Percentiles rank a stretch among this genome's conserved stretches.
phyloP scores from a whole-genome alignment of 1,140 invertebrate genomes.

The Argopecten irradians region DNA sequence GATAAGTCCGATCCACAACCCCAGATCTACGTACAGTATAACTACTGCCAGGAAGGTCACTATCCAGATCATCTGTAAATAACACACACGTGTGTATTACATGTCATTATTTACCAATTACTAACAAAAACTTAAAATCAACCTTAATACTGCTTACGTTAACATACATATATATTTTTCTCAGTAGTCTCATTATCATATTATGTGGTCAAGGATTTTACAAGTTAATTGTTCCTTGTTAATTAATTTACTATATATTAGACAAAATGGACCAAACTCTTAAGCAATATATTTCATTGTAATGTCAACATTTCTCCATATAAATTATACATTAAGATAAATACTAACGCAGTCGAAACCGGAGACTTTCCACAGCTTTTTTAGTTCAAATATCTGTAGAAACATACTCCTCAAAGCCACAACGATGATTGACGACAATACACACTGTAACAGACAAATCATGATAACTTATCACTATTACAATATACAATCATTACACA shows the following conservation, averaged over 20 bases:
- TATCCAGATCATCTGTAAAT: constrained; percentile 84
- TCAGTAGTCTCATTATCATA: neutral
- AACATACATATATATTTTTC: neutral
- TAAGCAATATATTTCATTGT: too few species aligned
- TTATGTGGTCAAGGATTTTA: neutral
- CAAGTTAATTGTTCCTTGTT: neutral
- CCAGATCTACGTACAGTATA: constrained; percentile 89
- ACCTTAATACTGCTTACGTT: neutral
- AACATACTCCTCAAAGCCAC: constrained; percentile 78
- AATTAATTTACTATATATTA: neutral
- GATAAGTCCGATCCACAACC: constrained; percentile 84
- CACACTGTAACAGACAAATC: constrained; percentile 59
- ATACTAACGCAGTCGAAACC: constrained; percentile 74
- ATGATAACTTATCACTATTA: neutral
- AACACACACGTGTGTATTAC: neutral
- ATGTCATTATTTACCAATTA: too few species aligned
- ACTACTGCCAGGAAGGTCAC: constrained; percentile 87
- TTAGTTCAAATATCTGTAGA: constrained; percentile 76
- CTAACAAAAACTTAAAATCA: too few species aligned
- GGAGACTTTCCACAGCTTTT: constrained; percentile 74
- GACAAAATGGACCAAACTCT: neutral
- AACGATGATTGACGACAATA: constrained; percentile 78
- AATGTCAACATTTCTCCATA: neutral
- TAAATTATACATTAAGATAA: neutral
- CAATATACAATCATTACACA: neutral